Evolutionary conservation across 1,140 invertebrate genomes (phyloP), one percentile per base, ranked within the genome.

Genomic region (Drosophila lini): DNA sequence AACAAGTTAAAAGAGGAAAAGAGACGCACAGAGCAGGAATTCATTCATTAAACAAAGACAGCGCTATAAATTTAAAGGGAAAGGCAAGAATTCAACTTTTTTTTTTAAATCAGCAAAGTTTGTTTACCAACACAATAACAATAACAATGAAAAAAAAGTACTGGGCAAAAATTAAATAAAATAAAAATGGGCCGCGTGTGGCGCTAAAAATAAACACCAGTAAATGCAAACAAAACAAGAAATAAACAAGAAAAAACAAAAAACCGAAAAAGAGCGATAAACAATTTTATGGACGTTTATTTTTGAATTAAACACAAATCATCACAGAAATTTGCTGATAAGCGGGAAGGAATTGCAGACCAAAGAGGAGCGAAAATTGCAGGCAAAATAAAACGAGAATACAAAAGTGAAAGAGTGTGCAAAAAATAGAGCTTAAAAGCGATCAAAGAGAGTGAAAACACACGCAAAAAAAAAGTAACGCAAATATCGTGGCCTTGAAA

Each of bases 401-500:
- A 3, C 34, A 22, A 22, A 28, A 41, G 16, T 36, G 68, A 65
- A 34, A 38, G 42, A 61, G 34, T 32, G 28, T 45, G 36, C 52
- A 32, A 10, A 13, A 57, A 50, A 64, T 41, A 40, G 9, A 67
- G 44, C 13, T 47, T 25, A 57, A 55, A 16, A 31, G 22, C 36
- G 44, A 50, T 48, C 41, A 58, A 31, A 75, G 31, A 59, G 38
- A 56, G 25, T 36, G 44, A 75, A 78, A 70, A 60, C 53, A 60
- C 55, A 50, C 57, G 57, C 59, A 44, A 40, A 74, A 58, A 61
- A 77, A 58, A 78, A 84, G 69, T 31, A 60, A 81, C 56, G 83
- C 81, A 81, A 83, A 81, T 62, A 68, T 65, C 40, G 47, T 74
- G 82, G 70, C 82, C 82, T 85, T 85, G 82, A 85, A 81, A 79